Base-by-base conservation (phyloP, 2,797 vertebrate genomes). In the Sebastes trivittatus region DNA sequence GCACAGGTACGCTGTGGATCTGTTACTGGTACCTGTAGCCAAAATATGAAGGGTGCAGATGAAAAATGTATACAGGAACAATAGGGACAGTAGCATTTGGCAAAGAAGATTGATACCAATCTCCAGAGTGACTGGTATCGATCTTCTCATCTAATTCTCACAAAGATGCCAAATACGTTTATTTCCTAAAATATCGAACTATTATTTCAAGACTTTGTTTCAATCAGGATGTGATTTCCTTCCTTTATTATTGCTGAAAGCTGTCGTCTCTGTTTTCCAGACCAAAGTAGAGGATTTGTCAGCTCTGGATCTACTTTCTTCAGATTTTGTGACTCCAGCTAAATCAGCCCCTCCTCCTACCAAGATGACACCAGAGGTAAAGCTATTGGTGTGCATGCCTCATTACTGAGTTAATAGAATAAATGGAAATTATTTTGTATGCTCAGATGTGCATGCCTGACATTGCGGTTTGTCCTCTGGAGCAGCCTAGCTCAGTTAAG, bases 241-340 rank as follows among this genome's bases (percentile, higher is more conserved):
- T 23, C 11, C 3, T 18, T 25, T 63, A 6, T 34, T 30, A 0
- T 29, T 0, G 0, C 11, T 80, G 2, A 81, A 65, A 38, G 14
- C 14, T 52, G 2, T 23, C 64, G 16, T 64, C 29, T 69, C 3
- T 72, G 7, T 73, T 75, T 79, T 72, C 6, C 62, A 93, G 92
- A 5, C n/a, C 9, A 83, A 82, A 72, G 79, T 74, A 34, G 87
- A 87, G 7, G 71, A 86, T 9, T 14, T 87, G 63, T 87, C 83
- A 32, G 87, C 88, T 66, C 10, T 87, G 64, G 88, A 92, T 52
- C 1, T 56, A 0, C 88, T 88, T 7, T 34, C 80, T 76, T 75
- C 7, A 68, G 89, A 92, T 16, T 78, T 90, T 85, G 81, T 92
- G 20, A 56, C 83, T 77, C 20, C 89, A 42, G 5, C 83, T 60